phyloP scores from a whole-genome alignment of 2,888 invertebrate species.

The Microplitis deprimator region DNA sequence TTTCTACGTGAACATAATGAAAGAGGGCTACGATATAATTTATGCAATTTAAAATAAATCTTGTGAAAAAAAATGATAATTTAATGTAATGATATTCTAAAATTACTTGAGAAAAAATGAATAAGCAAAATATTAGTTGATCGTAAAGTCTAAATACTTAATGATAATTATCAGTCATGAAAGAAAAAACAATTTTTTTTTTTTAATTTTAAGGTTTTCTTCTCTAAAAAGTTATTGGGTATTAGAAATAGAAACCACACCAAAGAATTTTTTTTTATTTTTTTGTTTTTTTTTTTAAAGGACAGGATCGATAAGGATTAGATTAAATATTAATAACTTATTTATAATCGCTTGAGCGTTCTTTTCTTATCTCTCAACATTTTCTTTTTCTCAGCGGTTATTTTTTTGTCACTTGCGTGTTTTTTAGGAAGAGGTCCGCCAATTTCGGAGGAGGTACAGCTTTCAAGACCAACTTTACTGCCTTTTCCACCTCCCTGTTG shows the following conservation, averaged over 20 bases:
- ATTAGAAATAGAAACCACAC: conserved; percentile 59
- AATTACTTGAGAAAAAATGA: background rate
- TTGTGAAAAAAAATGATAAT: background rate
- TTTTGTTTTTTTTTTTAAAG: conserved; percentile 37
- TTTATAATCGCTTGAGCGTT: conserved; percentile 89
- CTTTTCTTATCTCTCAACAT: conserved; percentile 87
- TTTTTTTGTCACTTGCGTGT: conserved; percentile 86
- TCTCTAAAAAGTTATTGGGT: conserved; percentile 54
- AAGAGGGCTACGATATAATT: background rate
- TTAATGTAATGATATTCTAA: background rate
- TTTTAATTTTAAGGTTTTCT: conserved; percentile 28
- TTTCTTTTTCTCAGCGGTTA: conserved; percentile 81
- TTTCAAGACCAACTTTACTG: conserved; percentile 70
- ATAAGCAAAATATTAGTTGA: background rate
- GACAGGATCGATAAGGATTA: conserved; percentile 32
- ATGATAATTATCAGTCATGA: conserved; percentile 7
- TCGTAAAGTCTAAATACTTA: background rate
- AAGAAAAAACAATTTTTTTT: conserved; percentile 39
- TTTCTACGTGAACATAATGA: conserved; percentile 51
- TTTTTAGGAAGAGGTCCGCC: conserved; percentile 87
- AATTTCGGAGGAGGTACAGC: conserved; percentile 68
- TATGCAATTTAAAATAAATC: background rate
- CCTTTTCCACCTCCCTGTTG: conserved; percentile 64
- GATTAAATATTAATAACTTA: conserved; percentile 16
- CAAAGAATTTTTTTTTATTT: conserved; percentile 47